Evolutionary conservation across 2,888 invertebrate species (phyloP).

Genomic region (Aelia acuminata): DNA sequence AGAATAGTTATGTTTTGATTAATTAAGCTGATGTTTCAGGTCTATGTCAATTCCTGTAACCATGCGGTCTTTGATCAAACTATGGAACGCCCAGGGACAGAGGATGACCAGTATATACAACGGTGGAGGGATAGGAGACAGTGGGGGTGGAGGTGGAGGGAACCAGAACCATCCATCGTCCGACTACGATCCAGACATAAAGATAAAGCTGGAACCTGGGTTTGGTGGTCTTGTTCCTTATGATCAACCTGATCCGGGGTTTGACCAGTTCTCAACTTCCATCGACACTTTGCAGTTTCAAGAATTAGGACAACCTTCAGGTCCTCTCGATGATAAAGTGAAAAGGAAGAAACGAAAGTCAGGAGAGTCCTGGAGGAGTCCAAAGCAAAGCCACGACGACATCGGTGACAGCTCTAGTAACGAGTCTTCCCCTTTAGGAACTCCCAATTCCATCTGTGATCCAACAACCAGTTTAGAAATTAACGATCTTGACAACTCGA

Average conservation of each 20-base stretch:
- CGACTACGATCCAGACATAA: conserved; percentile 68
- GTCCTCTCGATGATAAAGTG: conserved; percentile 55
- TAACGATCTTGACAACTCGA: conserved; percentile 61
- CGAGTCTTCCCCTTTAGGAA: conserved; percentile 64
- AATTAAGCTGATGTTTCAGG: conserved; percentile 68
- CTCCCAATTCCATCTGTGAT: conserved; percentile 63
- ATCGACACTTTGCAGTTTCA: conserved; percentile 57
- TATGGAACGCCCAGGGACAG: conserved; percentile 81
- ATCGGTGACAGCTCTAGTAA: conserved; percentile 62
- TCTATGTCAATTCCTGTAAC: conserved; percentile 95
- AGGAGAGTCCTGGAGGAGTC: conserved; percentile 62
- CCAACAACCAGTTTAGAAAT: conserved; percentile 61
- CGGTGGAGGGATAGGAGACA: conserved; percentile 67
- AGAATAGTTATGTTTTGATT: conserved; percentile 21
- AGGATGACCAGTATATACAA: conserved; percentile 70
- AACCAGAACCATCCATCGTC: conserved; percentile 58
- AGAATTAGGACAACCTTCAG: conserved; percentile 44
- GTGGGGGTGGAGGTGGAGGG: conserved; percentile 66
- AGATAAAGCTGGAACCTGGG: conserved; percentile 70
- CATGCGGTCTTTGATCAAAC: conserved; percentile 87
- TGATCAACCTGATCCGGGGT: conserved; percentile 59
- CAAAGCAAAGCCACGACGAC: conserved; percentile 61
- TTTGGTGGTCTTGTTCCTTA: conserved; percentile 61
- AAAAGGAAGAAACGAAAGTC: conserved; percentile 64
- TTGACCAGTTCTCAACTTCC: conserved; percentile 62